A percentile compares a stretch with the other conserved stretches of the same genome.
These are phyloP conservation scores for Cataglyphis hispanica DNA, from an alignment of 1,140 invertebrate genomes.

Conservation along the genomic window DNA sequence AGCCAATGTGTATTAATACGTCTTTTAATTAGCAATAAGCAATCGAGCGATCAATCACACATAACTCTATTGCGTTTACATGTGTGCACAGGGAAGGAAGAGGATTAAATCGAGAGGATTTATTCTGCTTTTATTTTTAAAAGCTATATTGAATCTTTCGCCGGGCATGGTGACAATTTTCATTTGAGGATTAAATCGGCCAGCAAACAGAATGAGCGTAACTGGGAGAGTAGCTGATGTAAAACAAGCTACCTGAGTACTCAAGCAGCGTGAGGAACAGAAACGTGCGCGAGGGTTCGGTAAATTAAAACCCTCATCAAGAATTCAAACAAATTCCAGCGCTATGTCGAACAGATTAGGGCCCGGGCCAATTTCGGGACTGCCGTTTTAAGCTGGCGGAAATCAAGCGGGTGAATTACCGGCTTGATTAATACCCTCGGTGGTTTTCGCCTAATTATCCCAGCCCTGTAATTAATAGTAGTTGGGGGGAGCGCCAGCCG, in stretches of 20 bases:
- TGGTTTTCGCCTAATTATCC: constrained; percentile 79
- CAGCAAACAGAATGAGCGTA: neutral
- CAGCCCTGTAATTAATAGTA: constrained; percentile 63
- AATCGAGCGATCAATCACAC: neutral
- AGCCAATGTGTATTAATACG: neutral
- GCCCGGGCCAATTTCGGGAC: constrained; percentile 45
- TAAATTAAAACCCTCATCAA: constrained; percentile 76
- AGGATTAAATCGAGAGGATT: neutral
- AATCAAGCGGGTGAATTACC: constrained; percentile 60
- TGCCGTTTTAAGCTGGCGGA: constrained; percentile 71
- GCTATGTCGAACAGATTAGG: constrained; percentile 64
- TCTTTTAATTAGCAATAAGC: constrained; percentile 21
- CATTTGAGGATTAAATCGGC: constrained; percentile 1
- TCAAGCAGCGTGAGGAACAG: constrained; percentile 48
- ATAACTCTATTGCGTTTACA: neutral
- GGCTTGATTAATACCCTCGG: constrained; percentile 64
- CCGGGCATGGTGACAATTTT: neutral
- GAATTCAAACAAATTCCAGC: constrained; percentile 78
- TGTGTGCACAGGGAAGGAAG: neutral
- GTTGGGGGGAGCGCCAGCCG: neutral
- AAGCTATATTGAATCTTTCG: neutral
- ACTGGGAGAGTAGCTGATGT: neutral
- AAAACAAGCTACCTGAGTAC: constrained; percentile 17
- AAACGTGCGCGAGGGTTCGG: constrained; percentile 67
- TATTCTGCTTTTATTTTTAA: constrained; percentile 22